Base-by-base conservation (phyloP, 2,797 vertebrate genomes). In the Eidolon dupreanum region DNA sequence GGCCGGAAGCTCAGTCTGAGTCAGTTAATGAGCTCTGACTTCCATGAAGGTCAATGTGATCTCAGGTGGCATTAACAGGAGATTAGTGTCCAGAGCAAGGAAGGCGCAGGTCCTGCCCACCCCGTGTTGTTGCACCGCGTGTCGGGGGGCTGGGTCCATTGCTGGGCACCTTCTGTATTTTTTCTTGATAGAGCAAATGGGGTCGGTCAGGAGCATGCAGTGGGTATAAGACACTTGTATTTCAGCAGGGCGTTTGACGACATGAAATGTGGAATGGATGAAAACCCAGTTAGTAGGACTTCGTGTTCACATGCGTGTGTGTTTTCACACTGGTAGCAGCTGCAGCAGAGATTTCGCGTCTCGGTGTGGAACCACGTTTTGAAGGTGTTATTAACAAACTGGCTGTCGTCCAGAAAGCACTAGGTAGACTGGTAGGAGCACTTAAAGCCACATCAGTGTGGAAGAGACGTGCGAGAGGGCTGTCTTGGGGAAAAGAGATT, bases 321-420 rank as follows among this genome's bases (percentile, higher is more conserved):
- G 10, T 61, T 74, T 63, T 75, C 86, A 36, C 55, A 15, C 15
- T n/a, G 33, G 63, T 59, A 31, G 61, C 65, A 51, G 83, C 57
- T 71, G 78, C 2, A 0, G 63, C 66, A 71, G 51, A 59, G 77
- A 46, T 7, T 83, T 88, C 53, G 65, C 0, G 0, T 55, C 71
- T 65, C 38, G 41, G 41, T 49, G 8, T 75, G 68, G 70, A 87
- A 73, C 16, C 65, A 6, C 55, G 2, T 68, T 93, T 66, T 46
- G 65, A 95, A 75, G 84, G 49, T 81, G 31, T 36, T 84, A 66
- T 79, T 96, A 70, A 79, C 92, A 86, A 81, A 66, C 49, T 43
- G n/a, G 88, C 70, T 92, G 61, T 92, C 90, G 65, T 85, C 77
- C 88, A 65, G 78, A 87, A 86, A 88, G 55, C 61, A 15, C 9